These are phyloP conservation scores for Pipistrellus pygmaeus DNA, from an alignment of 2,797 vertebrate genomes.

Conservation along the genomic window DNA sequence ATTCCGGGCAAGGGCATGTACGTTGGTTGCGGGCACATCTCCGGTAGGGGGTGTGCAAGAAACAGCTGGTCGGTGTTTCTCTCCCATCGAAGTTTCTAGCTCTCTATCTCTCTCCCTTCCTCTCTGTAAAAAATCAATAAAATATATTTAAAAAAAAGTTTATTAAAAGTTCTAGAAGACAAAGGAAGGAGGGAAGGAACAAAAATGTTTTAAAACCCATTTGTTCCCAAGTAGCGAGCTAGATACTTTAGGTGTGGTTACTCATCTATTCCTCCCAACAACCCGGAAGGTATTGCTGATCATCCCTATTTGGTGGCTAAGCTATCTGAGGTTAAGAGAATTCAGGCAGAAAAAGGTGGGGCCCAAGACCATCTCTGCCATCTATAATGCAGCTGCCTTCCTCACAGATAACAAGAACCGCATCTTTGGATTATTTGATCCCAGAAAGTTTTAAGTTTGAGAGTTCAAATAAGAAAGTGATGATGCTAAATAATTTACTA, in stretches of 20 bases:
- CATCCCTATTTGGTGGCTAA: not conserved
- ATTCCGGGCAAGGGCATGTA: no score
- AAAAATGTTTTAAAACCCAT: not conserved
- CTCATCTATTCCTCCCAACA: not conserved
- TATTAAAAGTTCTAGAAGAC: not conserved
- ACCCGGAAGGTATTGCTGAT: not conserved
- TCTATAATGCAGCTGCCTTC: not conserved
- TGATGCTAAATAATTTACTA: constrained; percentile 19
- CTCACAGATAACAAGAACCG: not conserved
- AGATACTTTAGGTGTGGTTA: not conserved
- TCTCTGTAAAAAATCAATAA: no score
- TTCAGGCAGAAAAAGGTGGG: not conserved
- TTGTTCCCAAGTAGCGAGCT: not conserved
- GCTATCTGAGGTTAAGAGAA: not conserved
- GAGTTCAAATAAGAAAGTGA: constrained; percentile 51
- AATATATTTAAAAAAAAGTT: no score
- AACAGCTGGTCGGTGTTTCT: no score
- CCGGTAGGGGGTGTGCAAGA: no score
- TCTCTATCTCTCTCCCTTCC: no score
- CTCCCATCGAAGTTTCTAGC: no score
- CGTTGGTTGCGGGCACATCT: no score
- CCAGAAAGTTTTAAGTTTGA: constrained; percentile 36
- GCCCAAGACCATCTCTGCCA: not conserved
- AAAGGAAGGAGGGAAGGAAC: not conserved
- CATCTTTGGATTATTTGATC: constrained; percentile 27